Conservation (phyloP, 37 sponge, comb jelly and placozoan genomes). For the Theonella swinhoei region DNA sequence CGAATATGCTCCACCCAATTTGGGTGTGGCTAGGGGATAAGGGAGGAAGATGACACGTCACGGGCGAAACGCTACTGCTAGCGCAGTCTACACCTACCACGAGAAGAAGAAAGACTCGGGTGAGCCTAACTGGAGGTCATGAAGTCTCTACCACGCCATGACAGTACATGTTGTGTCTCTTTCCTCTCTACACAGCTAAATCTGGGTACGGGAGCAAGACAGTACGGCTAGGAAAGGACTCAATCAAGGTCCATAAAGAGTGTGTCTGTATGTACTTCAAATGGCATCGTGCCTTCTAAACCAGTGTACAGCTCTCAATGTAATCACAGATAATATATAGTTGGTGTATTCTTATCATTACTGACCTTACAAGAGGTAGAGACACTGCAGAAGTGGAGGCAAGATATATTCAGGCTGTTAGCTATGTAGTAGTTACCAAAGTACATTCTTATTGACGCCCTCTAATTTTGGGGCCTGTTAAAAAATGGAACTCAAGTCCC, state of each 20-base stretch:
- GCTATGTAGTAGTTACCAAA: too few relatives aligned
- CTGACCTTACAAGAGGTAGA: too few relatives aligned
- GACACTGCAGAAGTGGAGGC: too few relatives aligned
- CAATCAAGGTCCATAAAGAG: slow-evolving; percentile 57
- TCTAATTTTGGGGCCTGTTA: too few relatives aligned
- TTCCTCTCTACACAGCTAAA: slow-evolving; percentile 22
- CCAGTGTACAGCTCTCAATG: too few relatives aligned
- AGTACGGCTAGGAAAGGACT: slow-evolving; percentile 71
- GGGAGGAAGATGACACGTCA: slow-evolving; percentile 81
- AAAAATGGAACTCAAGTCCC: too few relatives aligned
- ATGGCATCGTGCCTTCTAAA: too few relatives aligned
- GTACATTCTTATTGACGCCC: too few relatives aligned
- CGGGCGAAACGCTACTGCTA: slow-evolving; percentile 90
- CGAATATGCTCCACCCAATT: too few relatives aligned
- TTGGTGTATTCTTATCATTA: neutral
- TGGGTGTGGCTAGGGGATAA: too few relatives aligned
- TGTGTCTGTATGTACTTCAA: neutral
- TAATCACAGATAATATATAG: neutral
- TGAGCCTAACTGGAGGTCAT: slow-evolving; percentile 21
- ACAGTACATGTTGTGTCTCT: neutral
- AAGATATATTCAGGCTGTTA: too few relatives aligned
- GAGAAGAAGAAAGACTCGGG: slow-evolving; percentile 91
- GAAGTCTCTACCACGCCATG: neutral
- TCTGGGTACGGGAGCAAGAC: slow-evolving; percentile 78
- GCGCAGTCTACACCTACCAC: slow-evolving; percentile 92